These are phyloP conservation scores for Babylonia areolata DNA, from an alignment of 1,140 invertebrate genomes.

Conservation along the genomic window DNA sequence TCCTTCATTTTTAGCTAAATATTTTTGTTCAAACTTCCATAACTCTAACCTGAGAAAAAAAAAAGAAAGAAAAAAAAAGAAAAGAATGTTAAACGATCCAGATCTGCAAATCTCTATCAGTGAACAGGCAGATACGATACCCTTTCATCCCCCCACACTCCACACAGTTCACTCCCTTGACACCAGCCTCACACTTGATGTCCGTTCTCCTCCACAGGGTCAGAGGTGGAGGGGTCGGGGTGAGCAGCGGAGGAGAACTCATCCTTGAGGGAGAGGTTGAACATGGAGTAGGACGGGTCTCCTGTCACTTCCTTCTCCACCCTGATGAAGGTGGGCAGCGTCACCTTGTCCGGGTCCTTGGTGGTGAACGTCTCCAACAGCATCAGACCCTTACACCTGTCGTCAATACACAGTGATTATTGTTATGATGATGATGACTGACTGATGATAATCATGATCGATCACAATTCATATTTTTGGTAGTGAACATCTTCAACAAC, in stretches of 20 bases:
- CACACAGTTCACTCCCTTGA: no score
- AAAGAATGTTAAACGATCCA: no score
- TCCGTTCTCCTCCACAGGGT: neutral
- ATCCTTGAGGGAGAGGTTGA: slow-evolving; percentile 93
- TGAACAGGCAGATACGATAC: no score
- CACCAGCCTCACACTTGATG: neutral
- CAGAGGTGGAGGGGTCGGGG: neutral
- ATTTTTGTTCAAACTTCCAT: no score
- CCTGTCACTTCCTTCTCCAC: slow-evolving; percentile 94
- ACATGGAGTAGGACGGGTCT: slow-evolving; percentile 97
- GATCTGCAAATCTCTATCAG: no score
- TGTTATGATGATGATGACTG: no score
- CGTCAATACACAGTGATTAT: neutral
- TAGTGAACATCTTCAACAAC: neutral
- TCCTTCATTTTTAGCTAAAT: no score
- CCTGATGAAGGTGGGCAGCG: slow-evolving; percentile 90
- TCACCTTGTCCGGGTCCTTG: slow-evolving; percentile 80
- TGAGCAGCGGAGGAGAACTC: slow-evolving; percentile 74
- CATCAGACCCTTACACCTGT: slow-evolving; percentile 87
- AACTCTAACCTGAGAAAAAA: no score
- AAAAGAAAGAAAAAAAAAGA: no score
- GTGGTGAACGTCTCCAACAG: slow-evolving; percentile 97
- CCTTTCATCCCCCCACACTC: no score
- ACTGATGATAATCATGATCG: no score
- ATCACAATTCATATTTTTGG: no score